phyloP scores from a whole-genome alignment of 2,113 vertebrate species.

The Ornithorhynchus anatinus region DNA sequence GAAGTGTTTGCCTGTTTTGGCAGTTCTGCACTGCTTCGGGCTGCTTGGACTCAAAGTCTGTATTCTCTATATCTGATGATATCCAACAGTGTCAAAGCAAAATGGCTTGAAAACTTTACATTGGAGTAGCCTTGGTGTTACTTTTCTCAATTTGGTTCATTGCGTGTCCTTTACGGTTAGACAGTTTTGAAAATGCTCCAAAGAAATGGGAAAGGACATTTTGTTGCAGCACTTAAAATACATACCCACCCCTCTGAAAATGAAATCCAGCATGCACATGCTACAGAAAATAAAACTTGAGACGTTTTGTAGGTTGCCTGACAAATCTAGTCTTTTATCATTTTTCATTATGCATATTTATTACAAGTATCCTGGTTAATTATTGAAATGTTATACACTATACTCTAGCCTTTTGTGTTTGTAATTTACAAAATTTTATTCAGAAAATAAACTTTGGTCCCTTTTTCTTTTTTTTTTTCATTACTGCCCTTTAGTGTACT shows the following conservation, averaged over 20 bases:
- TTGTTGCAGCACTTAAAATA: slow-evolving; percentile 62
- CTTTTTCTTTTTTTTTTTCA: slow-evolving; percentile 46
- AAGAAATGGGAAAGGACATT: slow-evolving; percentile 72
- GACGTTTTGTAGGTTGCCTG: slow-evolving; percentile 70
- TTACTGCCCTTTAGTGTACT: neutral
- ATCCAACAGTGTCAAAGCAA: slow-evolving; percentile 38
- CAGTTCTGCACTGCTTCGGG: slow-evolving; percentile 24
- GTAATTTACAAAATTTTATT: slow-evolving; percentile 72
- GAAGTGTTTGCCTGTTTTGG: slow-evolving; percentile 31
- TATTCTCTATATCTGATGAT: slow-evolving; percentile 23
- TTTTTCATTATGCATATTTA: slow-evolving; percentile 76
- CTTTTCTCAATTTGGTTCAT: slow-evolving; percentile 54
- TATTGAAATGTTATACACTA: slow-evolving; percentile 73
- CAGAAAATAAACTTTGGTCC: slow-evolving; percentile 75
- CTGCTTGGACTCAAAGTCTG: slow-evolving; percentile 30
- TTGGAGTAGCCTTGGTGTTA: slow-evolving; percentile 34
- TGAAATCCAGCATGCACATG: slow-evolving; percentile 49
- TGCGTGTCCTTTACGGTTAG: slow-evolving; percentile 58
- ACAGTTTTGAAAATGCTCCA: slow-evolving; percentile 66
- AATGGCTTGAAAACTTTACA: slow-evolving; percentile 38
- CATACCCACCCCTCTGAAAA: too few relatives aligned
- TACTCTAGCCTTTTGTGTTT: slow-evolving; percentile 72
- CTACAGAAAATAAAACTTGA: slow-evolving; percentile 72
- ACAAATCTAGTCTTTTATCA: slow-evolving; percentile 68
- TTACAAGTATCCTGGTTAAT: slow-evolving; percentile 76